Base-by-base conservation (phyloP, 2,888 invertebrate genomes). In the Tetheella fluctuosa region DNA sequence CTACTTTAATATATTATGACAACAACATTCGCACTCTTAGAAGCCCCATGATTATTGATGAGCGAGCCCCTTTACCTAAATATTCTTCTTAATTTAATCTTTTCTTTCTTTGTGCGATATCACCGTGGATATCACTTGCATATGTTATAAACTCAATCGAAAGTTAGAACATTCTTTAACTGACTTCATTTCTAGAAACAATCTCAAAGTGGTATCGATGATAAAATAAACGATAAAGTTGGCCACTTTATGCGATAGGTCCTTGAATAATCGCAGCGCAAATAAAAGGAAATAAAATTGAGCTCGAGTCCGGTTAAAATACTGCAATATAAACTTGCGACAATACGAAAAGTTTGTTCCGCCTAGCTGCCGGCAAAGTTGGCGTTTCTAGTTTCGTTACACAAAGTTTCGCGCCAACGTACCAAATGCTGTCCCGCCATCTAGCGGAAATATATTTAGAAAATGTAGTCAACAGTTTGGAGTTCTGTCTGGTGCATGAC, bases 301-400 rank as follows among this genome's bases (percentile, higher is more conserved):
- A 10, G 5, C 7, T 2, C 20, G 48, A n/a, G 48, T 48, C 48
- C 48, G 48, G 48, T 48, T 48, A 48, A 48, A 48, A 48, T 48
- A 48, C 48, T 48, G 48, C 48, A 48, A 48, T 48, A 48, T 48
- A 48, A 48, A 48, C 48, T 48, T 20, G 20, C 20, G 48, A 48
- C 48, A 20, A 48, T 48, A 20, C 48, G 42, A 48, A 20, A 48
- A 48, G 48, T 48, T 48, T 48, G 48, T 7, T 39, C 12, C 39
- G 20, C 17, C 17, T 42, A 8, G 17, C 42, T 42, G 42, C 17
- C 20, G 48, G 20, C 10, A 17, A 1, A 48, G 48, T 48, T 20
- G 42, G 42, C 42, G 42, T n/a, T n/a, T n/a, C n/a, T n/a, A n/a
- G 17, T 20, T 48, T 20, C 17, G 48, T 20, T 48, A 20, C 20